A percentile compares a stretch with the other conserved stretches of the same genome.
Conservation (phyloP, 2,888 invertebrate species). For the Adineta ricciae region DNA sequence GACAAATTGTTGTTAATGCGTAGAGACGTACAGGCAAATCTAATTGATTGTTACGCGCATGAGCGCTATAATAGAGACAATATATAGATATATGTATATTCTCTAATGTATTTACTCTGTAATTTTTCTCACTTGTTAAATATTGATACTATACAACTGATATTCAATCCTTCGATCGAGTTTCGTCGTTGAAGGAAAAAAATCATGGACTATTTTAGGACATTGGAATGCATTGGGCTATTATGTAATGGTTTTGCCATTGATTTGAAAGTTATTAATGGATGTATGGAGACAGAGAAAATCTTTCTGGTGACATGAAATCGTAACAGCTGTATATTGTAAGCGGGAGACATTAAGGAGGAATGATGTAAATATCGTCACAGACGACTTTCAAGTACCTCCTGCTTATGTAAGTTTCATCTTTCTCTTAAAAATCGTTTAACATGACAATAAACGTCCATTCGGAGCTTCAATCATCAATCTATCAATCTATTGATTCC, state of each 20-base stretch:
- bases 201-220: neutral
- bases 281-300: neutral
- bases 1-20: neutral
- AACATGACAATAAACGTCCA: neutral
- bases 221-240: neutral
- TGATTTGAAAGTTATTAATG: neutral
- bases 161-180: neutral
- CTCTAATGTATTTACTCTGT: neutral
- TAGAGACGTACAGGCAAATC: neutral
- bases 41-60: neutral
- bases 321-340: neutral
- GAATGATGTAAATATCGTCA: neutral
- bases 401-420: neutral
- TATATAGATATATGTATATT: neutral
- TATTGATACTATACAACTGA: neutral
- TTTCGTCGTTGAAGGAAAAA: neutral
- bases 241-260: neutral
- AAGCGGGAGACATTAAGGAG: neutral
- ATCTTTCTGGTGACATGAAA: neutral
- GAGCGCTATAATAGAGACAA: neutral
- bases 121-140: neutral
- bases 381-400: neutral
- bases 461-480: neutral
- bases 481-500: neutral
- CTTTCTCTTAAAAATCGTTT: neutral